Conservation (phyloP, 2,888 invertebrate genomes). For the Cecidostiba fungosa region DNA sequence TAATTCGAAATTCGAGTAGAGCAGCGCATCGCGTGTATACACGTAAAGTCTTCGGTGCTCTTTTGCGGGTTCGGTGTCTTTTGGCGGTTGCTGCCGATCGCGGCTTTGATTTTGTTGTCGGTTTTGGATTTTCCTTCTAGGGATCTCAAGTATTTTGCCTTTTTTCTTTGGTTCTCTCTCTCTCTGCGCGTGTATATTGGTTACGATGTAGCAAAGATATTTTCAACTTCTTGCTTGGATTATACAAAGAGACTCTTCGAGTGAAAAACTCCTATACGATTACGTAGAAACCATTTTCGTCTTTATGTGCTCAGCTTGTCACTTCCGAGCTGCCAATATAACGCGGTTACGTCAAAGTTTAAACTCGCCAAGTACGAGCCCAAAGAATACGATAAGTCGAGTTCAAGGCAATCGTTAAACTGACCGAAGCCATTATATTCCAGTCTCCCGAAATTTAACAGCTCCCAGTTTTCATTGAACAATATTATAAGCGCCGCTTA, state of each 20-base stretch:
- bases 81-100: neutral
- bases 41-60: neutral
- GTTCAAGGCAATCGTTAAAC: conserved; percentile 5
- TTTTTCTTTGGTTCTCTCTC: no score
- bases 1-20: conserved; percentile 24
- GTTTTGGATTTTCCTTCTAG: neutral
- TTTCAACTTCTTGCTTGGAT: no score
- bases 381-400: neutral
- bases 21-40: conserved; percentile 1
- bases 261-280: neutral
- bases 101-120: neutral
- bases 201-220: neutral
- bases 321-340: neutral
- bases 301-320: conserved; percentile 21
- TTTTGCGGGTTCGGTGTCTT: neutral
- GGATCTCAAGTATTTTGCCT: no score
- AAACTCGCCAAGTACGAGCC: neutral
- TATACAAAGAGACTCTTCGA: no score
- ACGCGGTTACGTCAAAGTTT: conserved; percentile 5
- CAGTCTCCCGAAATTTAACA: neutral
- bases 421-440: neutral
- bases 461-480: neutral
- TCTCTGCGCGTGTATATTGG: no score
- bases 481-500: no score
- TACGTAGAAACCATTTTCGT: conserved; percentile 14